Conservation (phyloP, 2,797 vertebrate genomes). For the Basileuterus tristriatus region DNA sequence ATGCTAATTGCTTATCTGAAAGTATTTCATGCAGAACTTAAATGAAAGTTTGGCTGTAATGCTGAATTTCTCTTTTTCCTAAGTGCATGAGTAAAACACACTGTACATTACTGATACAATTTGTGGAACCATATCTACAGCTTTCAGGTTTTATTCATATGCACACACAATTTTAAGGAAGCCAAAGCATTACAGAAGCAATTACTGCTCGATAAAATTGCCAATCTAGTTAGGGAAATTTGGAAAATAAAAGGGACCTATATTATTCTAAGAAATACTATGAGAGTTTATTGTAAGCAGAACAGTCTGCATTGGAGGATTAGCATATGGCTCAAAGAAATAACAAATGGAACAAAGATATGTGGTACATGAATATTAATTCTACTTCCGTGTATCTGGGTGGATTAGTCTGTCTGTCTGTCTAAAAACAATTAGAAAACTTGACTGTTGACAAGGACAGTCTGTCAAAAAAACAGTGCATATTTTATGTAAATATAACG, state of each 20-base stretch:
- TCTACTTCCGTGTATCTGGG: not conserved
- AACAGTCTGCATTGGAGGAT: not conserved
- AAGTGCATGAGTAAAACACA: not conserved
- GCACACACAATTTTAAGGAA: not conserved
- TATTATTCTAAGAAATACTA: not conserved
- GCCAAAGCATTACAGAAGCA: not conserved
- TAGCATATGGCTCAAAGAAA: not conserved
- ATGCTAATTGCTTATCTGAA: not conserved
- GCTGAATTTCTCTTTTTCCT: not conserved
- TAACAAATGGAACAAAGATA: not conserved
- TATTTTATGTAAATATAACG: not conserved
- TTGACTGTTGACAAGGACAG: not conserved
- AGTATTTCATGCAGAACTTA: not conserved
- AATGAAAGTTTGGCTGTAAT: not conserved
- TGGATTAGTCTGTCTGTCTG: not conserved
- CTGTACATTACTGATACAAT: not conserved
- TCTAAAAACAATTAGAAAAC: not conserved
- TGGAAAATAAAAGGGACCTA: not conserved
- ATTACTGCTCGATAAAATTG: rapidly evolving
- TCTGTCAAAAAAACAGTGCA: not conserved
- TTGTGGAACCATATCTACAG: not conserved
- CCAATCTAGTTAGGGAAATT: not conserved
- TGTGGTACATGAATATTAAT: not conserved
- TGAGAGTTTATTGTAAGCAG: not conserved
- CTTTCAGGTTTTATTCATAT: not conserved